Conservation (phyloP, 2,888 invertebrate genomes). For the Drosophila macrospina region DNA sequence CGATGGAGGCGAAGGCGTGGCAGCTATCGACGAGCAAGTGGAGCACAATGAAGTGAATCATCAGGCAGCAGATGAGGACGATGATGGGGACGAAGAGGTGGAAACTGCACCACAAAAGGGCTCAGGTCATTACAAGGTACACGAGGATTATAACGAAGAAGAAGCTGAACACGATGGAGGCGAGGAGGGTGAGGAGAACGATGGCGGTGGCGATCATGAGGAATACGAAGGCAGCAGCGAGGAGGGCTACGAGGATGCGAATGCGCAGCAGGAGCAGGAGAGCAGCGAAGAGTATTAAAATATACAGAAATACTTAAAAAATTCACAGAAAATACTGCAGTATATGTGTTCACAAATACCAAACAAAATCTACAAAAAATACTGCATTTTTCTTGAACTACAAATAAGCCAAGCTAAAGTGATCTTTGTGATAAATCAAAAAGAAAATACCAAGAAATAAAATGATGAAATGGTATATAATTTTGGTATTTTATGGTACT, state of each 20-base stretch:
- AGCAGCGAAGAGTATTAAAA: constrained; percentile 62
- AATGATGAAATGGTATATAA: neutral
- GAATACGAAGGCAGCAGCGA: constrained; percentile 69
- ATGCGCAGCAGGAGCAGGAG: constrained; percentile 39
- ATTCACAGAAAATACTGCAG: neutral
- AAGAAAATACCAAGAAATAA: neutral
- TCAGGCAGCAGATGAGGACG: constrained; percentile 14
- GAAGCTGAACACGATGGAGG: constrained; percentile 37
- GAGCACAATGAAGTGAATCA: constrained; percentile 49
- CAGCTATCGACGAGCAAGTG: constrained; percentile 57
- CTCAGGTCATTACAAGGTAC: constrained; percentile 54
- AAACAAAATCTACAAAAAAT: too few relatives aligned
- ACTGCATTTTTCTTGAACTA: neutral
- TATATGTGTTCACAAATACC: too few relatives aligned
- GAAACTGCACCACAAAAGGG: constrained; percentile 17
- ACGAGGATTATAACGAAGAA: constrained; percentile 53
- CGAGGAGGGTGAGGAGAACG: constrained; percentile 42
- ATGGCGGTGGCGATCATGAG: constrained; percentile 62
- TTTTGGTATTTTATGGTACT: constrained; percentile 4
- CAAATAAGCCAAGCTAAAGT: constrained; percentile 2
- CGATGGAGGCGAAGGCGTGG: constrained; percentile 30
- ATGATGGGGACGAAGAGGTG: constrained; percentile 4
- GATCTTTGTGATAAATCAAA: constrained; percentile 27
- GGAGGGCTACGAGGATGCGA: constrained; percentile 73
- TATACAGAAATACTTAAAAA: constrained; percentile 9